Evolutionary conservation across 2,888 invertebrate species (phyloP), one percentile per base, ranked within the genome.

Genomic region (Elaeidobius kamerunicus): DNA sequence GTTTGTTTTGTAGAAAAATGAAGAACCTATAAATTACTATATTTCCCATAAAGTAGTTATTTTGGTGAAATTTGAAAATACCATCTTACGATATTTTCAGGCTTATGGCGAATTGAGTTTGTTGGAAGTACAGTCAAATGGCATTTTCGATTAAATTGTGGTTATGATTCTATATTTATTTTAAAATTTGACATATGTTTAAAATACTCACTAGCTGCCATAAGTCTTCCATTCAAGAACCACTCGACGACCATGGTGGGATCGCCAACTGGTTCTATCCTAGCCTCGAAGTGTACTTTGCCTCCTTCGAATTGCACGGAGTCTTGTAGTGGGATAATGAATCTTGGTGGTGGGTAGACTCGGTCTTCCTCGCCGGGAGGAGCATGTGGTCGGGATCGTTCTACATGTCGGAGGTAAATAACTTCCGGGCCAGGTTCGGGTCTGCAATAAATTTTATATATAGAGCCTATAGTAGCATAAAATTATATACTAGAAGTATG

Each of bases 241-340:
- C 96, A 98, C 76, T 96, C 94, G 65, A 97, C 91, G 68, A 86
- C 86, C 92, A 97, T 92, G 43, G 88, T 88, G 60, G 96, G 94
- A 76, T 98, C 97, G 62, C 95, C 95, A 68, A 95, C 91, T 63
- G 97, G 97, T 76, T 92, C 91, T 75, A 97, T 90, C 75, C 94
- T 88, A 71, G 95, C 96, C 78, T 98, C 97, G 79, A 98, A 94
- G 78, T 96, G 94, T 68, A 93, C 86, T 70, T 91, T 85, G 69
- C 91, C 91, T 73, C 95, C 92, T 76, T 96, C 96, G 69, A 85
- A 80, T 72, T 91, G 86, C 63, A 85, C 78, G 60, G 86, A 79
- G 76, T 91, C 88, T 67, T 83, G 82, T 63, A 94, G 78, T 64
- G 92, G 92, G 74, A 92, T 85, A 69, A 92, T 90, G 75, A 94